Evolutionary conservation across 2,113 vertebrate species (phyloP).

Genomic region (Gavialis gangeticus): DNA sequence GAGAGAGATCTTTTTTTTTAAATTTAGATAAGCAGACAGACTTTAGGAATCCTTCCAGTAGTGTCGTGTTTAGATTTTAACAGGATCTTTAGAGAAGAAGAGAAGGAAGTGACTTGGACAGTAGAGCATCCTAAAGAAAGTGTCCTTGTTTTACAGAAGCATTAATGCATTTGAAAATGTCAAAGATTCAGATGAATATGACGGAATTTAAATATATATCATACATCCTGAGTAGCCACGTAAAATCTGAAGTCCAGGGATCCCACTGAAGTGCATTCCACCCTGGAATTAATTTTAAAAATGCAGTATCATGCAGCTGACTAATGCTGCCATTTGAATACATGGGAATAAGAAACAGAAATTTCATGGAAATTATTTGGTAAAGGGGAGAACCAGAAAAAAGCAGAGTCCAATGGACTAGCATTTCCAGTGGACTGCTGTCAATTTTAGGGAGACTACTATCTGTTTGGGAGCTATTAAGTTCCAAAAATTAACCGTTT

Average conservation of each 20-base stretch:
- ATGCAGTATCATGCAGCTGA: slow-evolving; percentile 61
- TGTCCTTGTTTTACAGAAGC: background rate
- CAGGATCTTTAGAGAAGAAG: background rate
- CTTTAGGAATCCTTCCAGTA: background rate
- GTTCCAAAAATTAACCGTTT: slow-evolving; percentile 64
- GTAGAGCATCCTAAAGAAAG: background rate
- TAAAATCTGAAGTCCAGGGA: slow-evolving; percentile 24
- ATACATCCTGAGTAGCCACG: slow-evolving; percentile 43
- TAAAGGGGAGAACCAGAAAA: slow-evolving; percentile 18
- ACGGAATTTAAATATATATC: slow-evolving; percentile 14
- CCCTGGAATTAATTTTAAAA: slow-evolving; percentile 46
- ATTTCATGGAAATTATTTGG: slow-evolving; percentile 67
- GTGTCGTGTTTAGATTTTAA: background rate
- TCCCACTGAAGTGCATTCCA: slow-evolving; percentile 4
- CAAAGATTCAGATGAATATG: background rate
- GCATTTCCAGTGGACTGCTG: slow-evolving; percentile 52
- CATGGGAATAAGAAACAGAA: slow-evolving; percentile 50
- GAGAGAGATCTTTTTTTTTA: too few species aligned
- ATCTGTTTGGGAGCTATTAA: background rate
- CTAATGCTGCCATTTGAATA: slow-evolving; percentile 39
- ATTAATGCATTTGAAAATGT: slow-evolving; percentile 25
- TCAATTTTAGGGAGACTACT: background rate
- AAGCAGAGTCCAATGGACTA: slow-evolving; percentile 9
- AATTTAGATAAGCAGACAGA: background rate
- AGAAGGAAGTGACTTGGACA: background rate